phyloP scores from a whole-genome alignment of 2,888 invertebrate species.

The Diploptera punctata region DNA sequence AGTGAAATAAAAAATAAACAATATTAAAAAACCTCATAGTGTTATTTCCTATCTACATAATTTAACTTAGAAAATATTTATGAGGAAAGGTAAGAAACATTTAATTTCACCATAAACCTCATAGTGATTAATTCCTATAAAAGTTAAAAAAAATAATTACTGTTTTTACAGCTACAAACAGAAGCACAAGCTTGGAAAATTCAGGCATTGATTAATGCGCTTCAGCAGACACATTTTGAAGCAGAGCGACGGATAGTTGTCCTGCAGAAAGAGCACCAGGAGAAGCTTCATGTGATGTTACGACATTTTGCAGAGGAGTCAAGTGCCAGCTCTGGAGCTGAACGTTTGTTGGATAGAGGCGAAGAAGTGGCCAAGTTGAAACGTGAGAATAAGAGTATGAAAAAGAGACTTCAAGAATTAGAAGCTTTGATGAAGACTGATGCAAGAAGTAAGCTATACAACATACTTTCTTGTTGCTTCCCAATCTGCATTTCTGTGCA shows the following conservation, averaged over 20 bases:
- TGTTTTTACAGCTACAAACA: slow-evolving; percentile 69
- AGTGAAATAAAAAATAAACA: too few species aligned
- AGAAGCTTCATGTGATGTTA: slow-evolving; percentile 66
- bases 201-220: slow-evolving; percentile 69
- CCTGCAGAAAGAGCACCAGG: slow-evolving; percentile 69
- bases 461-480: too few species aligned
- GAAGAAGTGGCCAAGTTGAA: slow-evolving; percentile 43
- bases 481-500: too few species aligned
- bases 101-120: too few species aligned
- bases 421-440: slow-evolving; percentile 50
- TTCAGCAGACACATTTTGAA: slow-evolving; percentile 69
- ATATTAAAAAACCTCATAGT: too few species aligned
- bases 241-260: slow-evolving; percentile 66
- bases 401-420: slow-evolving; percentile 51
- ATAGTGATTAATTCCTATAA: too few species aligned
- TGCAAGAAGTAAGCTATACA: slow-evolving; percentile 38
- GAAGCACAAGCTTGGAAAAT: slow-evolving; percentile 75
- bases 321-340: slow-evolving; percentile 52
- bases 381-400: slow-evolving; percentile 52
- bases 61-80: not conserved
- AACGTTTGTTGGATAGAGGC: slow-evolving; percentile 44
- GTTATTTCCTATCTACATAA: too few species aligned
- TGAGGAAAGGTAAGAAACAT: too few species aligned
- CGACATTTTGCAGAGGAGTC: slow-evolving; percentile 65
- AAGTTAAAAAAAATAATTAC: too few species aligned